Conservation (phyloP, 2,113 vertebrate genomes). For the Amia ocellicauda region DNA sequence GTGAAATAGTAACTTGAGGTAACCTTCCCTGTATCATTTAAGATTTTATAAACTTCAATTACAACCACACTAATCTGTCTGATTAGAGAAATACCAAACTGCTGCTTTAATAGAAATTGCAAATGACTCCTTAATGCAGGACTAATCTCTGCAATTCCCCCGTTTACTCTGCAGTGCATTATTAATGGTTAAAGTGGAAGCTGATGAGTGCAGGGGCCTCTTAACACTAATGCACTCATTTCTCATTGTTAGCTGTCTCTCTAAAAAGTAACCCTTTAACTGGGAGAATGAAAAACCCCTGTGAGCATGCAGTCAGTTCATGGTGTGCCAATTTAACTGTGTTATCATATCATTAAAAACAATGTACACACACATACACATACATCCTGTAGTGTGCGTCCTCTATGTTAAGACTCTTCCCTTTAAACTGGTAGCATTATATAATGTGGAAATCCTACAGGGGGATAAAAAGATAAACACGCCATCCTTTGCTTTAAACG, state of each 20-base stretch:
- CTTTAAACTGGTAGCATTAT: neutral
- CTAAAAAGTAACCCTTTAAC: conserved; percentile 25
- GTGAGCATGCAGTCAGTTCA: conserved; percentile 15
- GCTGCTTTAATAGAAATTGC: conserved; percentile 49
- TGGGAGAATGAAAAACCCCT: conserved; percentile 3
- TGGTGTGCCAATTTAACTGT: conserved; percentile 15
- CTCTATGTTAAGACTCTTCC: neutral
- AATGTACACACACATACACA: neutral
- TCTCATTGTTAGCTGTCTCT: conserved; percentile 54
- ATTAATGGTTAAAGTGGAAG: conserved; percentile 53
- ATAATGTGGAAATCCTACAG: conserved; percentile 35
- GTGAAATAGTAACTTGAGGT: too few species aligned
- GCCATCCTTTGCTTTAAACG: conserved; percentile 38
- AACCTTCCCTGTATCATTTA: conserved; percentile 17
- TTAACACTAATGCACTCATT: conserved; percentile 53
- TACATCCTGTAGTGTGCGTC: neutral
- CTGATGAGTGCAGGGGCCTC: conserved; percentile 47
- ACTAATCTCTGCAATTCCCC: conserved; percentile 50
- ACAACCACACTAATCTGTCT: conserved; percentile 44
- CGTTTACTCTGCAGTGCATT: conserved; percentile 50
- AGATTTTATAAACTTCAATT: conserved; percentile 38
- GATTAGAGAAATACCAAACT: conserved; percentile 44
- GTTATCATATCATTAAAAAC: neutral
- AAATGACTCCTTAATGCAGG: conserved; percentile 51
- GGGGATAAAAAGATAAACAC: conserved; percentile 51